Base-by-base conservation (phyloP, 2,888 invertebrate species). In the Polymixis lichenea region DNA sequence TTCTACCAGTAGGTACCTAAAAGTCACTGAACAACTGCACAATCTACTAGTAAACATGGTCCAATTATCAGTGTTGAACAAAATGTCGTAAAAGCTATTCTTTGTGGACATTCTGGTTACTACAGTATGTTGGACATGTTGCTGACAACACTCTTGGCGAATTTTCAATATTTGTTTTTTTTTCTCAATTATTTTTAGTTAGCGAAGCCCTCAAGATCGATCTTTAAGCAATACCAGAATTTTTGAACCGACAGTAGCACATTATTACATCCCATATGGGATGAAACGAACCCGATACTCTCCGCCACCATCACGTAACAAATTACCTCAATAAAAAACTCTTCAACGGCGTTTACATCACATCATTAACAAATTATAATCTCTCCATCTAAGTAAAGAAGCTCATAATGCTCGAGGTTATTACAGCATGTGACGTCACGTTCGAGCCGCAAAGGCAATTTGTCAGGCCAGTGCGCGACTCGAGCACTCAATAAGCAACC, bases 401-500 rank as follows among this genome's bases (percentile, higher is more conserved):
- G 70, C 75, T 77, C 80, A 80, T 88, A 76, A 67, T n/a, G 60
- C 55, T 55, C 11, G 68, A 66, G 69, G 82, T 73, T 88, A 88
- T 88, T 86, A 80, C 70, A 68, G 66, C 38, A 28, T 69, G 49
- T 86, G 87, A 83, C 87, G 83, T 88, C 88, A 87, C 87, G 79
- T 75, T 60, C 79, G 49, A 80, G 79, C 71, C 56, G 61, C 76
- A 60, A 64, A 84, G 64, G 72, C 81, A 88, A 88, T 87, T 87
- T 88, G 77, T 87, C 85, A 88, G 81, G 55, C 87, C 78, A 80
- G 83, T 75, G 88, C 80, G 75, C 87, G 80, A 66, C 84, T 73
- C 80, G 78, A 87, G 81, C 88, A 82, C 88, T 85, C 88, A 88
- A 88, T 88, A 88, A 82, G 85, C 74, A 80, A 67, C 77, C 87